These are phyloP conservation scores for Crypturellus tataupa DNA, from an alignment of 2,797 vertebrate genomes.

Conservation along the genomic window DNA sequence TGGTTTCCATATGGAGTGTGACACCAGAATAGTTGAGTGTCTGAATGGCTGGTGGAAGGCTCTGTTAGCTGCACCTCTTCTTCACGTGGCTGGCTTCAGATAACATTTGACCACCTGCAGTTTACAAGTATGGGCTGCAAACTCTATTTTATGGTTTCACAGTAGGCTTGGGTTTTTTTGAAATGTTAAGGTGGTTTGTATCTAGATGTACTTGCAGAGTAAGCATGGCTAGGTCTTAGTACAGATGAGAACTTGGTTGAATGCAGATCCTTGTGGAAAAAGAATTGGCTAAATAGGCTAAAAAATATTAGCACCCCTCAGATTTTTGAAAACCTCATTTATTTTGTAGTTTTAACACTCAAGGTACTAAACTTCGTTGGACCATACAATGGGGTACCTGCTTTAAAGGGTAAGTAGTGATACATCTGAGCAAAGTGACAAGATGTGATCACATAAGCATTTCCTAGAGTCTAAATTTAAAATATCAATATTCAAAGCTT, in stretches of 20 bases:
- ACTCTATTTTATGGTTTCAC: not conserved
- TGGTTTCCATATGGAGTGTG: not conserved
- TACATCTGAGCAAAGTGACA: not conserved
- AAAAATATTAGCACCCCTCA: not conserved
- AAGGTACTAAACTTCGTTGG: not conserved
- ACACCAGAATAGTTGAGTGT: not conserved
- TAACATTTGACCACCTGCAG: not conserved
- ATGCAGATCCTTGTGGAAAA: not conserved
- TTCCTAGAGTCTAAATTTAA: not conserved
- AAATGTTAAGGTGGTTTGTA: not conserved
- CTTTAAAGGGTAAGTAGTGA: not conserved
- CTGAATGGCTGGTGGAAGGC: not conserved
- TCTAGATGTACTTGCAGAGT: not conserved
- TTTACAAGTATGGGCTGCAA: not conserved
- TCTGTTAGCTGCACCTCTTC: not conserved
- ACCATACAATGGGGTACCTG: accelerated
- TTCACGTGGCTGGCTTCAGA: not conserved
- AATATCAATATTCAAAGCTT: not conserved
- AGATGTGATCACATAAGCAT: not conserved
- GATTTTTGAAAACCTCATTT: not conserved
- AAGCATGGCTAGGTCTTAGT: not conserved
- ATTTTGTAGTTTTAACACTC: not conserved
- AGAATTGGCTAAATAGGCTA: not conserved
- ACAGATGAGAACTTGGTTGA: not conserved
- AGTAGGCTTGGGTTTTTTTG: not conserved